A percentile compares a stretch with the other conserved stretches of the same genome.
Evolutionary conservation across 53 echinoderm and acorn worm species (phyloP).

Genomic region (Glandiceps talaboti): DNA sequence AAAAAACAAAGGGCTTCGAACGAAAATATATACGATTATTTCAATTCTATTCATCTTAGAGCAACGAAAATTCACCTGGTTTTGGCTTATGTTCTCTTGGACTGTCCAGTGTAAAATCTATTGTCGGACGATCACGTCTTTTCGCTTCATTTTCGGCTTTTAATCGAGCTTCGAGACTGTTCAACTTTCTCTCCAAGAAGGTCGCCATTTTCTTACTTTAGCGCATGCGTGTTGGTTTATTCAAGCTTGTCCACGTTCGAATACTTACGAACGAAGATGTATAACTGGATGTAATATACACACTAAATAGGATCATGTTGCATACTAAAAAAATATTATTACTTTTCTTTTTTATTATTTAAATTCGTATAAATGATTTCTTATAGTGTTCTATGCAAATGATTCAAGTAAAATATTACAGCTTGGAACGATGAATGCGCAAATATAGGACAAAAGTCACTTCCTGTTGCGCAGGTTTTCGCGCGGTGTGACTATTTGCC

Average conservation of each 20-base stretch:
- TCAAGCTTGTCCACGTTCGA: neutral
- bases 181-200: constrained; percentile 54
- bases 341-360: no score
- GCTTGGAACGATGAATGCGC: no score
- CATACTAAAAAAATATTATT: no score
- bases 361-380: no score
- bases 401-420: no score
- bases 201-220: neutral
- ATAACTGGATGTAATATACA: no score
- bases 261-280: no score
- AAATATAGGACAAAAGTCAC: neutral
- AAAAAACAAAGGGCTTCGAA: neutral
- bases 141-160: constrained; percentile 57
- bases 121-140: constrained; percentile 51
- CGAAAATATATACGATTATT: neutral
- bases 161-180: constrained; percentile 61
- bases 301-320: no score
- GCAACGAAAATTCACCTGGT: constrained; percentile 26
- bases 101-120: constrained; percentile 48
- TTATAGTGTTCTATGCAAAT: no score
- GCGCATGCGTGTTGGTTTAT: neutral
- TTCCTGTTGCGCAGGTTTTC: neutral
- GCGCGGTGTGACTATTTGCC: no score
- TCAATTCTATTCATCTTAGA: neutral
- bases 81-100: constrained; percentile 43